Evolutionary conservation across 2,797 vertebrate genomes (phyloP).

Genomic region (Micropoecilia bifurca): DNA sequence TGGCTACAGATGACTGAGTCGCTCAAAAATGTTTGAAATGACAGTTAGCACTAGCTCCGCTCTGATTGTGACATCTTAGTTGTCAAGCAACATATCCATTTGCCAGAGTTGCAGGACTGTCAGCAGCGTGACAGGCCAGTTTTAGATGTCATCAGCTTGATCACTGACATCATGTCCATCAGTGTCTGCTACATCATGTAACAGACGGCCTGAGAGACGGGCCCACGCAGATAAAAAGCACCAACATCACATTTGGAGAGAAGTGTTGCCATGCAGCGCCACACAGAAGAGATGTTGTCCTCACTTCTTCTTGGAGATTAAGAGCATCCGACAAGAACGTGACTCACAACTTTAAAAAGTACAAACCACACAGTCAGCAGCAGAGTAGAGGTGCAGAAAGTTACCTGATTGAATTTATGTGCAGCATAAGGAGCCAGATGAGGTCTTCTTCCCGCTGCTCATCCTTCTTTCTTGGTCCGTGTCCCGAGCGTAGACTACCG

Average conservation of each 20-base stretch:
- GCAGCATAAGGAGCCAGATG: constrained; percentile 37
- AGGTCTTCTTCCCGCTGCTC: constrained; percentile 13
- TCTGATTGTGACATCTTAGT: constrained; percentile 33
- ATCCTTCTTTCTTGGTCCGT: constrained; percentile 5
- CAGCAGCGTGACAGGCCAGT: constrained; percentile 32
- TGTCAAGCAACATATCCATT: constrained; percentile 9
- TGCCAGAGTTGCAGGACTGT: constrained; percentile 7
- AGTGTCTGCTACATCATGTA: constrained; percentile 49
- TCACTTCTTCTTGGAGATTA: constrained; percentile 7
- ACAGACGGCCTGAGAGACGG: constrained; percentile 46
- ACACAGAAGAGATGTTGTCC: constrained; percentile 60
- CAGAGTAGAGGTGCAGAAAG: not conserved
- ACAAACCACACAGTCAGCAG: not conserved
- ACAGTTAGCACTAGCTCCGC: constrained; percentile 12
- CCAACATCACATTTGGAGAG: constrained; percentile 25
- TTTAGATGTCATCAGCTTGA: constrained; percentile 29
- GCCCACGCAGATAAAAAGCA: constrained; percentile 42
- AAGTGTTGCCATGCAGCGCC: constrained; percentile 23
- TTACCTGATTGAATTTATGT: not conserved
- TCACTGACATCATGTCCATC: constrained; percentile 17
- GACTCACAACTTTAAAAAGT: not conserved
- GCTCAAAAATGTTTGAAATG: constrained; percentile 31
- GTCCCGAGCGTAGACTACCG: constrained; percentile 31
- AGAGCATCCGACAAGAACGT: not conserved
- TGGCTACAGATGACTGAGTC: constrained; percentile 35